Evolutionary conservation across 2,888 invertebrate genomes (phyloP).

Genomic region (Chymomyza procnemis): DNA sequence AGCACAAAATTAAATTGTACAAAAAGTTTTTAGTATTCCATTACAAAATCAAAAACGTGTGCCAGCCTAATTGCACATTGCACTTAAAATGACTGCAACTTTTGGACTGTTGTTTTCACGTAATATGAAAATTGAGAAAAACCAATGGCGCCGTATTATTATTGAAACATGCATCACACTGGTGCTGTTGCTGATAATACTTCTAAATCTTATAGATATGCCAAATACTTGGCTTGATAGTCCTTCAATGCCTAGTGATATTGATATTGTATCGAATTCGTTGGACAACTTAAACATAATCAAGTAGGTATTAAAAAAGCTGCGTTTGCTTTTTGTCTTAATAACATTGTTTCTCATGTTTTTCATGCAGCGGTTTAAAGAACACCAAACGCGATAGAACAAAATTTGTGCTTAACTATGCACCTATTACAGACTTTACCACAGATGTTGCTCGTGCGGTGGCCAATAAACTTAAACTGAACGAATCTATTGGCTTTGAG

Average conservation of each 20-base stretch:
- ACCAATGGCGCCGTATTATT: conserved; percentile 42
- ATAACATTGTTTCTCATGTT: conserved; percentile 24
- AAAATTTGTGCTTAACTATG: conserved; percentile 23
- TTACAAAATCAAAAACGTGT: too few relatives aligned
- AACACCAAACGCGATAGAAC: not conserved
- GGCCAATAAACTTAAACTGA: conserved; percentile 33
- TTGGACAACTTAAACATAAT: conserved; percentile 47
- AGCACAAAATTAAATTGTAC: too few relatives aligned
- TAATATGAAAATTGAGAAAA: conserved; percentile 50
- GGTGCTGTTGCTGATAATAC: conserved; percentile 42
- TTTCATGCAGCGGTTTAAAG: not conserved
- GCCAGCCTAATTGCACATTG: too few relatives aligned
- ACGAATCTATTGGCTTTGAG: conserved; percentile 27
- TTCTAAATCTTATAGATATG: conserved; percentile 38
- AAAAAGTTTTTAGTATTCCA: too few relatives aligned
- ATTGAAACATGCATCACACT: conserved; percentile 55
- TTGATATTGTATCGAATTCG: conserved; percentile 30
- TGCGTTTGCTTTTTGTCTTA: not conserved
- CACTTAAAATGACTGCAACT: conserved; percentile 48
- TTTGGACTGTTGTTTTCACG: conserved; percentile 47
- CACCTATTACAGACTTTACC: conserved; percentile 38
- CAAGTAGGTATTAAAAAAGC: conserved; percentile 45
- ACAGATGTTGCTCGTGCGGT: conserved; percentile 37
- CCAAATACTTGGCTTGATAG: conserved; percentile 39
- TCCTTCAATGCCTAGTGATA: conserved; percentile 24